These are phyloP conservation scores for Sparidentex hasta DNA, from an alignment of 2,797 vertebrate genomes.

Conservation along the genomic window DNA sequence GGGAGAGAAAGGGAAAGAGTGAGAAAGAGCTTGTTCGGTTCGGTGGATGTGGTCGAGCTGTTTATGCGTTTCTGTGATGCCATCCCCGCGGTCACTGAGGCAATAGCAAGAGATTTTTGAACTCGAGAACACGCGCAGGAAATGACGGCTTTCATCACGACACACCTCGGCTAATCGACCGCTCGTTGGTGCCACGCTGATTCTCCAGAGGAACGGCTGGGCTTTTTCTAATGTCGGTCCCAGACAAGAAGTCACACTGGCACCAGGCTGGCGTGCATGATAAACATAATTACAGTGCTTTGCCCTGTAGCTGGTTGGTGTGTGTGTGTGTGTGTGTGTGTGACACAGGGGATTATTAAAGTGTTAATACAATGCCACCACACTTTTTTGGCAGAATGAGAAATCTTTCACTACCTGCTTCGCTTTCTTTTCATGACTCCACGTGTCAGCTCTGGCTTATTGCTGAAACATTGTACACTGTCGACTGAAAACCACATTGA, in stretches of 20 bases:
- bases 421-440: constrained; percentile 62
- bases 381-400: constrained; percentile 59
- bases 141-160: constrained; percentile 73
- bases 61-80: constrained; percentile 79
- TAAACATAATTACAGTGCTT: constrained; percentile 72
- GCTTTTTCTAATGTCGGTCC: constrained; percentile 70
- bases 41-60: constrained; percentile 68
- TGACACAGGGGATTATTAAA: constrained; percentile 69
- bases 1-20: constrained; percentile 70
- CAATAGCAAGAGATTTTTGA: constrained; percentile 66
- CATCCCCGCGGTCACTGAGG: constrained; percentile 69
- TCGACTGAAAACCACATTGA: constrained; percentile 58
- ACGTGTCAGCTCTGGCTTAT: constrained; percentile 65
- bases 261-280: constrained; percentile 71
- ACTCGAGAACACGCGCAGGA: constrained; percentile 71
- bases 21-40: constrained; percentile 70
- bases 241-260: constrained; percentile 72
- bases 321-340: constrained; percentile 63
- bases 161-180: constrained; percentile 65
- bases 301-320: constrained; percentile 60
- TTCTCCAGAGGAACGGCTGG: constrained; percentile 61
- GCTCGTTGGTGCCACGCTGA: constrained; percentile 59
- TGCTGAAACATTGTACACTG: constrained; percentile 68
- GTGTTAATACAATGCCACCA: constrained; percentile 71
- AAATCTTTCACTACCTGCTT: constrained; percentile 70